These are phyloP conservation scores for Plotosus lineatus DNA, from an alignment of 2,113 vertebrate species.

Conservation along the genomic window DNA sequence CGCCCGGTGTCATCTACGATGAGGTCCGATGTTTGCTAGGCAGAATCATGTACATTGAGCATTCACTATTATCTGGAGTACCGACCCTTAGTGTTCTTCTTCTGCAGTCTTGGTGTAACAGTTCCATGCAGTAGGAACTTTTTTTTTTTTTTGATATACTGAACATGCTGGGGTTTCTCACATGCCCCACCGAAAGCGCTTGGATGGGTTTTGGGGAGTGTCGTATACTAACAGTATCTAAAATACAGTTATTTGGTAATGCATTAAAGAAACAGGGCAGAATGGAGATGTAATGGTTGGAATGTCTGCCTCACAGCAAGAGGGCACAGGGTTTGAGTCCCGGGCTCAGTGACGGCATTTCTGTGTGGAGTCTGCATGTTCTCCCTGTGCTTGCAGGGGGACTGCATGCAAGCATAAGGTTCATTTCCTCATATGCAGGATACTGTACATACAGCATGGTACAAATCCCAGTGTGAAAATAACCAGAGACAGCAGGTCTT, in stretches of 20 bases:
- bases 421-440: constrained; percentile 6
- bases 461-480: constrained; percentile 19
- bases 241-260: neutral
- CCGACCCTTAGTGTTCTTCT: neutral
- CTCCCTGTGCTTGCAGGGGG: too few relatives aligned
- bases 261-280: neutral
- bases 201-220: too few relatives aligned
- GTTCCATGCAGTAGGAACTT: neutral
- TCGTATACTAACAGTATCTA: neutral
- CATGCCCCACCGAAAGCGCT: neutral
- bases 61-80: neutral
- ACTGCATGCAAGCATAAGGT: too few relatives aligned
- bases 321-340: too few relatives aligned
- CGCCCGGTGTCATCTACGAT: too few relatives aligned
- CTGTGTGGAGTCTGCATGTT: too few relatives aligned
- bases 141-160: neutral
- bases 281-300: neutral
- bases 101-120: neutral
- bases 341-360: too few relatives aligned
- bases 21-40: neutral
- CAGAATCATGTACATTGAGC: neutral
- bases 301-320: too few relatives aligned
- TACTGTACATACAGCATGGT: neutral
- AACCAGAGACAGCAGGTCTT: constrained; percentile 6
- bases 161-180: neutral